A percentile compares a stretch with the other conserved stretches of the same genome.
These are phyloP conservation scores for Cephus rjabovi DNA, from an alignment of 2,888 invertebrate genomes.

Conservation along the genomic window DNA sequence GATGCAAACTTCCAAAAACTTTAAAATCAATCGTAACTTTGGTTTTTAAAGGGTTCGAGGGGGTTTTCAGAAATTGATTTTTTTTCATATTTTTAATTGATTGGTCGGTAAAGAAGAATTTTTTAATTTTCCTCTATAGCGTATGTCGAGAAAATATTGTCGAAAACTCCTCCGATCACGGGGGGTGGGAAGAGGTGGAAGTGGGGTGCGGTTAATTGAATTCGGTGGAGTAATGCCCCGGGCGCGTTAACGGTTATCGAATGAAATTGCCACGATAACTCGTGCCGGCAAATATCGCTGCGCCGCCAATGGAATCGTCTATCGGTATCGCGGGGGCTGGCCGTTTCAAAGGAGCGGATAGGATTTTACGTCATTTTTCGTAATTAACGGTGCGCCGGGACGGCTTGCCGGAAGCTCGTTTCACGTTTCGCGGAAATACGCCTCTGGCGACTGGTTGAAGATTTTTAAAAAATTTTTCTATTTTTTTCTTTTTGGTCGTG, in stretches of 20 bases:
- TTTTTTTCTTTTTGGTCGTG: neutral
- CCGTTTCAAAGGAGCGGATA: neutral
- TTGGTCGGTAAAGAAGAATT: neutral
- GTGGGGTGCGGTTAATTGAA: neutral
- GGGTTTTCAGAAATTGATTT: neutral
- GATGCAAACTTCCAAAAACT: neutral
- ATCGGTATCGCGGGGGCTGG: neutral
- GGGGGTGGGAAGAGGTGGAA: neutral
- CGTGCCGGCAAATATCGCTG: conserved; percentile 18
- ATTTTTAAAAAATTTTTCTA: too few relatives aligned
- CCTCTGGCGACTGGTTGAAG: neutral
- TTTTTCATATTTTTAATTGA: neutral
- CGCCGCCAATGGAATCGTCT: neutral
- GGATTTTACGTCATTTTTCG: neutral
- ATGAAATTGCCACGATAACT: conserved; percentile 36
- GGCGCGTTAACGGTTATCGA: conserved; percentile 15
- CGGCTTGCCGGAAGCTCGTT: neutral
- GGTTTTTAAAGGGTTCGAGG: neutral
- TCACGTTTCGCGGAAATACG: neutral
- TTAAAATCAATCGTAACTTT: neutral
- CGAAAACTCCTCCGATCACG: neutral
- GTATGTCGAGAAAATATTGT: neutral
- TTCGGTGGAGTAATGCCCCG: neutral
- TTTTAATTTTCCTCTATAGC: neutral
- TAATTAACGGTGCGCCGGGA: neutral